Percentiles rank a stretch among this genome's conserved stretches.
Conservation (phyloP, 2,888 invertebrate genomes). For the Caenorhabditis sp. region DNA sequence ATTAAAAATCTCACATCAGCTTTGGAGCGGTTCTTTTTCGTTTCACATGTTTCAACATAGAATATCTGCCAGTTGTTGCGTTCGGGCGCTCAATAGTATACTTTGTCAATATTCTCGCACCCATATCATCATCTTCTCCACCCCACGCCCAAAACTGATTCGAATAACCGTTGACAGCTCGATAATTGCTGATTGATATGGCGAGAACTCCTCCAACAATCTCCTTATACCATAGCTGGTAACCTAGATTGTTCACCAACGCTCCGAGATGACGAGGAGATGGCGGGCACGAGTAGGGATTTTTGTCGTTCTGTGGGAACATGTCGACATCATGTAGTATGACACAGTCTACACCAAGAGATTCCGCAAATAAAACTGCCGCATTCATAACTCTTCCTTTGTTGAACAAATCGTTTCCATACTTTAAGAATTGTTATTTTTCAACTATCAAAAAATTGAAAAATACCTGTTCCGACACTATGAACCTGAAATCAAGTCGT, state of each 20-base stretch:
- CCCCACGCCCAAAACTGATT: constrained; percentile 72
- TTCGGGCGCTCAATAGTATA: constrained; percentile 69
- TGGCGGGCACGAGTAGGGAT: constrained; percentile 72
- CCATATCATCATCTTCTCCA: constrained; percentile 69
- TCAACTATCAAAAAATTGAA: not conserved
- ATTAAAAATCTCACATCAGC: constrained; percentile 54
- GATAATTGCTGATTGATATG: constrained; percentile 71
- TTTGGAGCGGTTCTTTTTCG: constrained; percentile 69
- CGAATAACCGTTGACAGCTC: constrained; percentile 74
- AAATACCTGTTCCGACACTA: constrained; percentile 70
- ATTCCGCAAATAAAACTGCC: constrained; percentile 65
- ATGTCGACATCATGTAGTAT: constrained; percentile 73
- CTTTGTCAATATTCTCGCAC: constrained; percentile 65
- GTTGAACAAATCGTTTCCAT: constrained; percentile 69
- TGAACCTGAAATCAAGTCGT: constrained; percentile 70
- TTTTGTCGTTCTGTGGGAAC: constrained; percentile 72
- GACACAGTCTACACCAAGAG: constrained; percentile 68
- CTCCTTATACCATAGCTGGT: constrained; percentile 74
- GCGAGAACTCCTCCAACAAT: constrained; percentile 73
- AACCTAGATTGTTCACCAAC: constrained; percentile 73
- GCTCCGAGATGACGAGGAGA: constrained; percentile 72
- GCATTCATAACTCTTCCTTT: constrained; percentile 71
- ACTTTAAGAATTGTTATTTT: constrained; percentile 47
- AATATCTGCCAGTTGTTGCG: constrained; percentile 73
- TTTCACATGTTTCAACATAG: constrained; percentile 75